A percentile compares a stretch with the other conserved stretches of the same genome.
Conservation (phyloP, 2,113 vertebrate species). For the Perca schrenkii region DNA sequence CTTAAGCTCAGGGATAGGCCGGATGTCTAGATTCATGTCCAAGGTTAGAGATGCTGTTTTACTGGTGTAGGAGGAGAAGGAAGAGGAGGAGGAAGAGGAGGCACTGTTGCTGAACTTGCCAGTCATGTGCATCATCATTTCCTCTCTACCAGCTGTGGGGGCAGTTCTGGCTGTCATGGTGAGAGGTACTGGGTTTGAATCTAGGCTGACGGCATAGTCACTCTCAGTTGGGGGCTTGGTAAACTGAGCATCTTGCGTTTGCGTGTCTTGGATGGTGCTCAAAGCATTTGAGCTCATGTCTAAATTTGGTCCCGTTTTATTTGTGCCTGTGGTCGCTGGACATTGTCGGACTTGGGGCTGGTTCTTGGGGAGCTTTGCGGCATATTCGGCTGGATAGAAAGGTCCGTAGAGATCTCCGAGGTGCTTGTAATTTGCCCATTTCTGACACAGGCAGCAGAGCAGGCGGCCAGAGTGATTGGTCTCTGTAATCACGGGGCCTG, state of each 20-base stretch:
- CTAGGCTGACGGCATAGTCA: constrained; percentile 62
- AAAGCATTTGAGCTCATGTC: constrained; percentile 73
- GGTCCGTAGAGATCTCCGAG: constrained; percentile 98
- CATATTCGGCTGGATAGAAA: constrained; percentile 97
- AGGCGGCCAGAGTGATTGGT: constrained; percentile 91
- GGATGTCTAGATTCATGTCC: constrained; percentile 79
- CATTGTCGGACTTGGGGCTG: constrained; percentile 87
- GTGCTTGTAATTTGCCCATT: constrained; percentile 98
- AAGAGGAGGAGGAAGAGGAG: constrained; percentile 65
- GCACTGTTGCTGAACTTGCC: constrained; percentile 58
- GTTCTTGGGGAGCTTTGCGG: constrained; percentile 94
- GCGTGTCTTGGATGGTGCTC: constrained; percentile 80
- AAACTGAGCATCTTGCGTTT: constrained; percentile 65
- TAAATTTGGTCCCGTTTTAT: constrained; percentile 71
- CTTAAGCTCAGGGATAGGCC: constrained; percentile 71
- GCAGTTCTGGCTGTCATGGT: constrained; percentile 52
- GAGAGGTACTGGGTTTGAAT: constrained; percentile 64
- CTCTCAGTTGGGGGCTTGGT: constrained; percentile 63
- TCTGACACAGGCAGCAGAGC: constrained; percentile 97
- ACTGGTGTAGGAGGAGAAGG: constrained; percentile 80
- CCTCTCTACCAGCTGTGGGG: constrained; percentile 62
- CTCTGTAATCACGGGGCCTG: constrained; percentile 93
- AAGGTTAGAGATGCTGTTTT: constrained; percentile 81
- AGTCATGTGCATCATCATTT: constrained; percentile 62
- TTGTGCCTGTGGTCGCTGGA: constrained; percentile 64